Conservation (phyloP, 2,113 vertebrate species). For the Solea solea region DNA sequence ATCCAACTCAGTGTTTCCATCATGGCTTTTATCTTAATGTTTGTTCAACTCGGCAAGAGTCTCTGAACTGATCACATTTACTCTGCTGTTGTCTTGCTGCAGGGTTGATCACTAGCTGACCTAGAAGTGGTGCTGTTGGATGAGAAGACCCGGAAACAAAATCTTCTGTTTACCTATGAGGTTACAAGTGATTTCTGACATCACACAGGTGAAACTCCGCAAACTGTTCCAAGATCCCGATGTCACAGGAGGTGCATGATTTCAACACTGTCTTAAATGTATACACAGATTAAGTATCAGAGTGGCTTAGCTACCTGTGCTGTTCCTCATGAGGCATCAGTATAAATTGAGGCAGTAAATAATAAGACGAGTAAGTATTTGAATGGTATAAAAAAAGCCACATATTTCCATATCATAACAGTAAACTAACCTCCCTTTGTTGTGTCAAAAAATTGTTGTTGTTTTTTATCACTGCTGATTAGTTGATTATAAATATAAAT, state of each 20-base stretch:
- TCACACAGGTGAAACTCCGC: slow-evolving; percentile 41
- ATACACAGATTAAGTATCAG: slow-evolving; percentile 13
- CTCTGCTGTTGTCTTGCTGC: slow-evolving; percentile 6
- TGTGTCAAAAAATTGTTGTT: too few species aligned
- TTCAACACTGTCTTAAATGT: slow-evolving; percentile 32
- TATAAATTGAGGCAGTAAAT: not conserved
- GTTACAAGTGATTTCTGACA: slow-evolving; percentile 57
- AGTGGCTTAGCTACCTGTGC: slow-evolving; percentile 2
- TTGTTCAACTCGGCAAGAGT: slow-evolving; percentile 7
- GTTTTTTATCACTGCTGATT: too few species aligned
- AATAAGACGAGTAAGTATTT: not conserved
- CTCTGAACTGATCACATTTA: slow-evolving; percentile 3
- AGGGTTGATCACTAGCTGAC: slow-evolving; percentile 30
- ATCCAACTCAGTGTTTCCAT: slow-evolving; percentile 8
- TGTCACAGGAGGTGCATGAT: slow-evolving; percentile 23
- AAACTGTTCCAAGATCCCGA: slow-evolving; percentile 31
- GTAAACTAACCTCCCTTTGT: too few species aligned
- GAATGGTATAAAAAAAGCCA: too few species aligned
- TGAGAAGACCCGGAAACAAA: slow-evolving; percentile 33
- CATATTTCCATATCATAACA: too few species aligned
- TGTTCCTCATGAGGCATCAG: not conserved
- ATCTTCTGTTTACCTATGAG: slow-evolving; percentile 45
- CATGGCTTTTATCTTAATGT: slow-evolving; percentile 1
- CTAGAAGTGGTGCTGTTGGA: slow-evolving; percentile 35
- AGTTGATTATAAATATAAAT: not conserved